These are phyloP conservation scores for Ceratina australensis DNA, from an alignment of 1,140 invertebrate species.

Conservation along the genomic window DNA sequence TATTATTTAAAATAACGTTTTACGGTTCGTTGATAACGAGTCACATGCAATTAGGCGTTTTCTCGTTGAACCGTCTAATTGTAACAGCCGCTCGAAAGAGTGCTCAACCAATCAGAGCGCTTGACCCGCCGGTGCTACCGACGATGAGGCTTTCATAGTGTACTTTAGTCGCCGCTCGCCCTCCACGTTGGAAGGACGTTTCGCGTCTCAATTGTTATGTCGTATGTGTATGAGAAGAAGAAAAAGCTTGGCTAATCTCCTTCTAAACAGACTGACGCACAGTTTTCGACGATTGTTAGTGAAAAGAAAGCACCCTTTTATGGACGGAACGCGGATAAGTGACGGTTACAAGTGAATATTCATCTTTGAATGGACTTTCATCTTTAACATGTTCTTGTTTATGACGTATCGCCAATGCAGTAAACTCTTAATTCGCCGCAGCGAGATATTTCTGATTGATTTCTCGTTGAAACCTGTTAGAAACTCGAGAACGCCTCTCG, in stretches of 20 bases:
- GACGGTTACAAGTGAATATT: conserved; percentile 2
- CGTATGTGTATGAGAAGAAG: background rate
- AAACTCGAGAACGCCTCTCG: background rate
- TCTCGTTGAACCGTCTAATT: conserved; percentile 57
- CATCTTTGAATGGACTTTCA: background rate
- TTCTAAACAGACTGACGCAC: background rate
- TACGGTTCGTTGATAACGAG: conserved; percentile 26
- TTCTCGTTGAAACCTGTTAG: background rate
- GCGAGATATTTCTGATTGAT: conserved; percentile 3
- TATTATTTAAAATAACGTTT: conserved; percentile 20
- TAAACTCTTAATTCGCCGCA: too few relatives aligned
- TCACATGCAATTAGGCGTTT: conserved; percentile 40
- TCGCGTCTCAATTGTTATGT: background rate
- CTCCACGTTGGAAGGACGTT: conserved; percentile 26
- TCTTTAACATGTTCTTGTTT: background rate
- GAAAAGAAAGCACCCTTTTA: background rate
- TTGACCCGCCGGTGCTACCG: conserved; percentile 21
- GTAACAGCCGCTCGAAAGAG: background rate
- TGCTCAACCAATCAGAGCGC: conserved; percentile 30
- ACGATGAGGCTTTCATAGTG: conserved; percentile 18
- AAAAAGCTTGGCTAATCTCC: conserved; percentile 2
- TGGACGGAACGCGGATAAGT: background rate
- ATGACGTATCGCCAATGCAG: background rate
- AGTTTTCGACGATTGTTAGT: background rate
- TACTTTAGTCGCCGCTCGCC: conserved; percentile 37